A percentile compares a stretch with the other conserved stretches of the same genome.
These are phyloP conservation scores for Misgurnus anguillicaudatus DNA, from an alignment of 2,113 vertebrate species.

Conservation along the genomic window DNA sequence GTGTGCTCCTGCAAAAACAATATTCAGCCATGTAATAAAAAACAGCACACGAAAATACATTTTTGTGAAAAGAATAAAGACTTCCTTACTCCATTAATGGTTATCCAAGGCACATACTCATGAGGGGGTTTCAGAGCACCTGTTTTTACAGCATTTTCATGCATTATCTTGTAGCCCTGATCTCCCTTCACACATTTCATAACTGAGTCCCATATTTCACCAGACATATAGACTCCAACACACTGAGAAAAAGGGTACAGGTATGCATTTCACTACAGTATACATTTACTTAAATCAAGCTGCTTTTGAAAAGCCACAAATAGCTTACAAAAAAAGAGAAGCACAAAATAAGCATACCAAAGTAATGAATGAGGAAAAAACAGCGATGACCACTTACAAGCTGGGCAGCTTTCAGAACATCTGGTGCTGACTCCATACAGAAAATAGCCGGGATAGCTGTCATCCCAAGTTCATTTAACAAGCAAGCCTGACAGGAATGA, in stretches of 20 bases:
- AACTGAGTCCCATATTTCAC: slow-evolving; percentile 59
- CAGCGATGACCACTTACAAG: slow-evolving; percentile 66
- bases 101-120: slow-evolving; percentile 89
- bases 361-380: not conserved
- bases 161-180: slow-evolving; percentile 82
- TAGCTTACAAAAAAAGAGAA: not conserved
- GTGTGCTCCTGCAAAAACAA: slow-evolving; percentile 66
- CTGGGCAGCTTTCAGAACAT: slow-evolving; percentile 72
- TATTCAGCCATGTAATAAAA: not conserved
- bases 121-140: slow-evolving; percentile 77
- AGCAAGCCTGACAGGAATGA: slow-evolving; percentile 75
- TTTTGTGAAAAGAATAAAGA: not conserved
- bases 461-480: slow-evolving; percentile 67
- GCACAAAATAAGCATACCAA: not conserved
- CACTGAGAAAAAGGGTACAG: slow-evolving; percentile 73
- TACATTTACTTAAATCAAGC: not conserved
- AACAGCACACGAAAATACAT: not conserved
- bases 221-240: slow-evolving; percentile 63
- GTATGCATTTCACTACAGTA: not conserved
- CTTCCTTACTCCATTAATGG: slow-evolving; percentile 83
- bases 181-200: slow-evolving; percentile 77
- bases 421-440: slow-evolving; percentile 82
- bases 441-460: slow-evolving; percentile 67
- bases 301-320: too few relatives aligned
- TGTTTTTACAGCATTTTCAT: slow-evolving; percentile 82